These are phyloP conservation scores for Pachycephus smyrnensis DNA, from an alignment of 2,888 invertebrate genomes.

Conservation along the genomic window DNA sequence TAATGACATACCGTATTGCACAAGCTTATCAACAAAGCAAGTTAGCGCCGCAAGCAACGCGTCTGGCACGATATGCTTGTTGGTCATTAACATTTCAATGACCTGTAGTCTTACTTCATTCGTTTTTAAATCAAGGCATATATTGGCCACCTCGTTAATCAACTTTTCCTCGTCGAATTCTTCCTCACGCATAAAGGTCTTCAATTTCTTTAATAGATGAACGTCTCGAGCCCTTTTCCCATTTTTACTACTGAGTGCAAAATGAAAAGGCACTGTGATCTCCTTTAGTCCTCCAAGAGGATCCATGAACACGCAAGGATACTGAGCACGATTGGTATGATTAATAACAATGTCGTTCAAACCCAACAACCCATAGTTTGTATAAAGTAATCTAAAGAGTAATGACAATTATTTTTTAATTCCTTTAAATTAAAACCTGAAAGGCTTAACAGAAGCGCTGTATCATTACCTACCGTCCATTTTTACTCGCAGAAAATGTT, in stretches of 20 bases:
- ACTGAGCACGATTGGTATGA: conserved; percentile 71
- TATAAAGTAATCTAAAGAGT: conserved; percentile 76
- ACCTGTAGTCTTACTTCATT: conserved; percentile 79
- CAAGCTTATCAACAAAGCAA: conserved; percentile 63
- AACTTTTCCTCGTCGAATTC: conserved; percentile 69
- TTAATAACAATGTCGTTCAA: conserved; percentile 69
- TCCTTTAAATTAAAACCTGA: neutral
- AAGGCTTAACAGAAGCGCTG: neutral
- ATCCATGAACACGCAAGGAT: conserved; percentile 85
- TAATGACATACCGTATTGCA: conserved; percentile 43
- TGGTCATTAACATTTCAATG: conserved; percentile 77
- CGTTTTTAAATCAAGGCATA: conserved; percentile 77
- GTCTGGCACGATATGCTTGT: conserved; percentile 74
- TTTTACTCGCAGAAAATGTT: conserved; percentile 90
- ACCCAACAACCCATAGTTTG: conserved; percentile 85
- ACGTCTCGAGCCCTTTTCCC: conserved; percentile 89
- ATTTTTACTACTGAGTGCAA: conserved; percentile 87
- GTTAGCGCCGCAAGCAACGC: conserved; percentile 70
- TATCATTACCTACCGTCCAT: conserved; percentile 70
- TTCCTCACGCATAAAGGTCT: conserved; percentile 74
- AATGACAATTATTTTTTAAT: neutral
- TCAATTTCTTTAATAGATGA: conserved; percentile 83
- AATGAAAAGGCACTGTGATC: conserved; percentile 90
- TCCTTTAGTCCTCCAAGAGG: conserved; percentile 86
- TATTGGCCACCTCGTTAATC: conserved; percentile 70